Conservation (phyloP, 2,113 vertebrate species). For the Phodopus roborovskii region DNA sequence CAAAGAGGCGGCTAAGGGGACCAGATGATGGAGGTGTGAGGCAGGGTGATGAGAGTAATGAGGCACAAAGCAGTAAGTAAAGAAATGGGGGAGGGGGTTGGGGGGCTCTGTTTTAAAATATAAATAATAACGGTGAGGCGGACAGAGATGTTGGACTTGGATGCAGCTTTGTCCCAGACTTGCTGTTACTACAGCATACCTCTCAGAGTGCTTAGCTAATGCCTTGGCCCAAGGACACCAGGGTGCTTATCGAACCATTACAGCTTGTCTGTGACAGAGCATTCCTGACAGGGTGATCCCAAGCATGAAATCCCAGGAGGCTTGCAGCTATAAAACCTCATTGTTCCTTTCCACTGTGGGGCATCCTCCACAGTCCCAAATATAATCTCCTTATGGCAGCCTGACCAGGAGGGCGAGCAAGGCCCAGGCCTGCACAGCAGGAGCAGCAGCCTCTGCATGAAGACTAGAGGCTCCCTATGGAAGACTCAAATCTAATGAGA, state of each 20-base stretch:
- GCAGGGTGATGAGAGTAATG: background rate
- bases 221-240: background rate
- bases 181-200: background rate
- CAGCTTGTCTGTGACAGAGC: background rate
- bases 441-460: background rate
- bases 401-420: background rate
- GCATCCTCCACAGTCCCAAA: background rate
- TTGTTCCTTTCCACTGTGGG: background rate
- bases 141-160: background rate
- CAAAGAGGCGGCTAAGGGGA: background rate
- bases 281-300: conserved; percentile 5
- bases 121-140: background rate
- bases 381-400: background rate
- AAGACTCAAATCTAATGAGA: background rate
- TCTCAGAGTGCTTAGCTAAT: background rate
- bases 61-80: background rate
- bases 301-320: background rate
- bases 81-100: too few relatives aligned
- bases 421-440: background rate
- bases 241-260: background rate
- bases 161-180: background rate
- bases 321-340: background rate
- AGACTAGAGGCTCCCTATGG: background rate
- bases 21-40: background rate
- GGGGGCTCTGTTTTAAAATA: background rate